A percentile compares a stretch with the other conserved stretches of the same genome.
phyloP scores from a whole-genome alignment of 2,888 invertebrate species.

The Eristalis pertinax region DNA sequence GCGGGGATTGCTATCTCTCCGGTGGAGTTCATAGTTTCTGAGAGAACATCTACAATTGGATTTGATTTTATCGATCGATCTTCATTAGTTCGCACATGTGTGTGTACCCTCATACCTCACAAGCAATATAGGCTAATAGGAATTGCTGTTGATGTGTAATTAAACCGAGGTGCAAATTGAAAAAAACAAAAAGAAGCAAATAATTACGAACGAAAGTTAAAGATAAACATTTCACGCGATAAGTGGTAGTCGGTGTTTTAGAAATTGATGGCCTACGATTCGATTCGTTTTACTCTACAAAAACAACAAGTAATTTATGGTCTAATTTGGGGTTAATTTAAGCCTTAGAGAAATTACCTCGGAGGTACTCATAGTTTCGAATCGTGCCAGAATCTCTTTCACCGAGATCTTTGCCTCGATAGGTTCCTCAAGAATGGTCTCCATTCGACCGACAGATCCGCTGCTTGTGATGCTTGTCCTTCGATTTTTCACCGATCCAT shows the following conservation, averaged over 20 bases:
- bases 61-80: background rate
- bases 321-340: background rate
- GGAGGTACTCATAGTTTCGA: constrained; percentile 85
- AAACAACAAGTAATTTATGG: background rate
- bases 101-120: background rate
- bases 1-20: background rate
- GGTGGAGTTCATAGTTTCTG: background rate
- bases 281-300: too few species aligned
- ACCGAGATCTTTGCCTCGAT: constrained; percentile 91
- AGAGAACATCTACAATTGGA: background rate
- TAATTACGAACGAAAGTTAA: too few species aligned
- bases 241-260: background rate
- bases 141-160: background rate
- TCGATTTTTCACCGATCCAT: constrained; percentile 75
- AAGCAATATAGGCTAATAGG: background rate
- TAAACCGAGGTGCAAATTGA: background rate
- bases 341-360: constrained; percentile 77
- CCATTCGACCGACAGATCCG: constrained; percentile 87
- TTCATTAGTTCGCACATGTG: background rate
- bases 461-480: constrained; percentile 80
- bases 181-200: too few species aligned
- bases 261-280: too few species aligned
- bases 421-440: constrained; percentile 90
- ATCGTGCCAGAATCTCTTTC: constrained; percentile 90
- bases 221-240: background rate